Evolutionary conservation across 2,888 invertebrate species (phyloP), one percentile per base, ranked within the genome.

Genomic region (Dione juno): DNA sequence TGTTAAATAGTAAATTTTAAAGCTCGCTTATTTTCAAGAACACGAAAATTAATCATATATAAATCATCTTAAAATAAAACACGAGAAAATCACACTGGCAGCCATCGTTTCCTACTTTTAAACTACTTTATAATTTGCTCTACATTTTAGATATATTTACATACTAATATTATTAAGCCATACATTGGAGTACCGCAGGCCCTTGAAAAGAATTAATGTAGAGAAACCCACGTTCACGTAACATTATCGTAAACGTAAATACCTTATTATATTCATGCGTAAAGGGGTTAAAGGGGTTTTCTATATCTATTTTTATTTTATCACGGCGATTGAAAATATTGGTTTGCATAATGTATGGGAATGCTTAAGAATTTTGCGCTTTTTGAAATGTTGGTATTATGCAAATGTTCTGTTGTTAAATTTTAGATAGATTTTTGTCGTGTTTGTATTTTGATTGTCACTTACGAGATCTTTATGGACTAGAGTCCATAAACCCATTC

Each of bases 221-320:
- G 41, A 59, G 16, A 37, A 28, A 35, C 43, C 53, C 28, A 53
- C 63, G 37, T 53, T 68, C 53, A 35, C 37, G 45, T n/a, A 37
- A 54, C 63, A 68, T 68, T 63, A 68, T 28, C 68, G 43, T 63
- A 68, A 54, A 45, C 68, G 50, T 59, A 43, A 68, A 68, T 28
- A 13, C 68, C 45, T 63, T 63, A 54, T 68, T 68, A 54, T 68
- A 63, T 68, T 54, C 54, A 63, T 45, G 66, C 19, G 63, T 40
- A 66, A 59, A 65, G 61, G 61, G 53, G 61, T 53, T 53, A 71
- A 72, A 54, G 63, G 64, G 65, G 43, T 72, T 72, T 66, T 66
- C 61, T 69, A 72, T 72, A 72, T 52, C 64, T 66, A 69, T 72
- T 72, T 71, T 69, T 69, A 72, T 67, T 54, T 67, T 70, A 70